Conservation (phyloP, 2,888 invertebrate species). For the Agrotis exclamationis region DNA sequence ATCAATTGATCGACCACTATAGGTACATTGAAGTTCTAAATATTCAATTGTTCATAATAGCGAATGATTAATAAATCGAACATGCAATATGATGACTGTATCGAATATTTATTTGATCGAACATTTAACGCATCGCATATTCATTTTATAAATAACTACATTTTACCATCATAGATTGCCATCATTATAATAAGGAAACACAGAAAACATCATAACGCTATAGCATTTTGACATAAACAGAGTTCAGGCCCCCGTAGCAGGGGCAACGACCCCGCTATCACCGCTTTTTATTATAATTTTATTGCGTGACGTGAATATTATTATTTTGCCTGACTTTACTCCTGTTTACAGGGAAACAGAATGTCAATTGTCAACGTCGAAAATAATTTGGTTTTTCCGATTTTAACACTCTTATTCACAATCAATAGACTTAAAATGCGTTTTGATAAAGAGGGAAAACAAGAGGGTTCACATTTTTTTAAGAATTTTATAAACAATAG, state of each 20-base stretch:
- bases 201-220: constrained; percentile 19
- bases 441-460: too few relatives aligned
- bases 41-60: too few relatives aligned
- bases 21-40: too few relatives aligned
- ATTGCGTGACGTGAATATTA: constrained; percentile 62
- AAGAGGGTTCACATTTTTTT: too few relatives aligned
- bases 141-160: background rate
- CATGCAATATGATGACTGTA: too few relatives aligned
- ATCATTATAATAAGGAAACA: constrained; percentile 19
- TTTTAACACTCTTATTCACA: too few relatives aligned
- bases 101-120: too few relatives aligned
- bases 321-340: constrained; percentile 11
- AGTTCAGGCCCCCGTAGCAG: constrained; percentile 50
- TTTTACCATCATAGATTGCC: constrained; percentile 1
- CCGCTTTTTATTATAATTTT: constrained; percentile 64
- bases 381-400: too few relatives aligned
- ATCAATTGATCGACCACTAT: too few relatives aligned
- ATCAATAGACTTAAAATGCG: too few relatives aligned
- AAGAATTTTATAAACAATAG: background rate
- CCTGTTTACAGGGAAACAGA: constrained; percentile 18
- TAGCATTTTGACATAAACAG: constrained; percentile 49
- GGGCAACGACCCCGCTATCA: constrained; percentile 66
- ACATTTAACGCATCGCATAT: too few relatives aligned
- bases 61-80: too few relatives aligned
- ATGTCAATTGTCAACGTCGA: background rate